These are phyloP conservation scores for Phalacrocorax pelagicus DNA, from an alignment of 2,113 vertebrate genomes.

Conservation along the genomic window DNA sequence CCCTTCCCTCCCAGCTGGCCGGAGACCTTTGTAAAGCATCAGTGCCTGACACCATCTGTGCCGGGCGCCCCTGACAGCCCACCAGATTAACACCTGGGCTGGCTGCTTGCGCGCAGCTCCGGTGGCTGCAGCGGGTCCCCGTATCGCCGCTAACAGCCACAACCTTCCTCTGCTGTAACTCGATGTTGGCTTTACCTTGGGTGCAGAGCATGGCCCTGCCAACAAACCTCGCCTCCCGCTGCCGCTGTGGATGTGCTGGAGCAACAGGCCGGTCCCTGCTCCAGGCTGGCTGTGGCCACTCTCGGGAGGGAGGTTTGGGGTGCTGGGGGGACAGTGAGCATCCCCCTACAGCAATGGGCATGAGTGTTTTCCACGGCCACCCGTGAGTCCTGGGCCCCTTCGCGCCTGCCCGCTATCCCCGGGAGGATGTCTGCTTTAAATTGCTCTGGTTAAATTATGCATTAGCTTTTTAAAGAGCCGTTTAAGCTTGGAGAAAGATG, in stretches of 20 bases:
- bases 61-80: not conserved
- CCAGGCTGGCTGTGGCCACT: not conserved
- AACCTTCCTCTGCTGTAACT: accelerated
- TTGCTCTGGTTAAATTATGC: conserved; percentile 51
- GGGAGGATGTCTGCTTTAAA: not conserved
- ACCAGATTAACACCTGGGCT: not conserved
- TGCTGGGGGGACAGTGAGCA: not conserved
- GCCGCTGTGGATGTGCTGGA: accelerated
- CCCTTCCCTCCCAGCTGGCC: not conserved
- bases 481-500: conserved; percentile 11
- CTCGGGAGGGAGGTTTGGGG: not conserved
- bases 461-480: conserved; percentile 33
- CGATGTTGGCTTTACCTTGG: accelerated
- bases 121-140: not conserved
- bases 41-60: accelerated
- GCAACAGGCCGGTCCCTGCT: not conserved
- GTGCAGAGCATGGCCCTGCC: not conserved
- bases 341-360: accelerated
- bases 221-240: not conserved
- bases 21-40: not conserved
- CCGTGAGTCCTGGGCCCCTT: accelerated
- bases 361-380: not conserved
- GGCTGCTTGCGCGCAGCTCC: not conserved
- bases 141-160: not conserved
- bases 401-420: accelerated